Conservation (phyloP, 2,797 vertebrate species). For the Fringilla coelebs region DNA sequence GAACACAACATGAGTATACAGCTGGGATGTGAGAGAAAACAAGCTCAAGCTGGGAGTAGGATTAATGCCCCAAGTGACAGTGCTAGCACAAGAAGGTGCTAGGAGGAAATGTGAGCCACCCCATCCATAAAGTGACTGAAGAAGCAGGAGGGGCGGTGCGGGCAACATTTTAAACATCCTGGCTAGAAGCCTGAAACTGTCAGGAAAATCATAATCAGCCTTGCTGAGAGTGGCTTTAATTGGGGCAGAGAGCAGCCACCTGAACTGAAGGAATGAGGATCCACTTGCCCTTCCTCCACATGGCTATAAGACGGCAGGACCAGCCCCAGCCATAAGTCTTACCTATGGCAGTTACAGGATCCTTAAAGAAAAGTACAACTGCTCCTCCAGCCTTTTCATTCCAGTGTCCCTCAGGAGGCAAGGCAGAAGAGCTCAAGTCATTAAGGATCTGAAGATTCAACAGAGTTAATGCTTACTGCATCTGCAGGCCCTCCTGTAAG, state of each 20-base stretch:
- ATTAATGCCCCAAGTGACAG: background rate
- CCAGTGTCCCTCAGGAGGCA: background rate
- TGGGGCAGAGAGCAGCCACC: background rate
- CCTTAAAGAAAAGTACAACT: background rate
- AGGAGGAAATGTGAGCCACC: background rate
- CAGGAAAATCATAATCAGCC: background rate
- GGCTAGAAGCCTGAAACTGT: background rate
- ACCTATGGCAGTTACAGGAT: background rate
- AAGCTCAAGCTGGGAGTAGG: background rate
- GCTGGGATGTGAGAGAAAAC: background rate
- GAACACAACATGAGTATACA: background rate
- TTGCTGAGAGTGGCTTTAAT: background rate
- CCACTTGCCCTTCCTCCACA: background rate
- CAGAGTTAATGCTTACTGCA: background rate
- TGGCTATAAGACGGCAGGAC: background rate
- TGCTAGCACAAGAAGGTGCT: background rate
- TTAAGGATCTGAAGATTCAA: background rate
- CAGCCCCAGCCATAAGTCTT: background rate
- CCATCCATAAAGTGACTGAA: background rate
- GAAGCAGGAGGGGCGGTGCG: background rate
- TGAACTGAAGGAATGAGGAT: background rate
- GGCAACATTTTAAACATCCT: background rate
- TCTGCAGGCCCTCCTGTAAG: background rate
- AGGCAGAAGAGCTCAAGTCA: background rate
- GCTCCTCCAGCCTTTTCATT: background rate